These are phyloP conservation scores for Macrotrachela quadricornifera DNA, from an alignment of 1,140 invertebrate species.

Conservation along the genomic window DNA sequence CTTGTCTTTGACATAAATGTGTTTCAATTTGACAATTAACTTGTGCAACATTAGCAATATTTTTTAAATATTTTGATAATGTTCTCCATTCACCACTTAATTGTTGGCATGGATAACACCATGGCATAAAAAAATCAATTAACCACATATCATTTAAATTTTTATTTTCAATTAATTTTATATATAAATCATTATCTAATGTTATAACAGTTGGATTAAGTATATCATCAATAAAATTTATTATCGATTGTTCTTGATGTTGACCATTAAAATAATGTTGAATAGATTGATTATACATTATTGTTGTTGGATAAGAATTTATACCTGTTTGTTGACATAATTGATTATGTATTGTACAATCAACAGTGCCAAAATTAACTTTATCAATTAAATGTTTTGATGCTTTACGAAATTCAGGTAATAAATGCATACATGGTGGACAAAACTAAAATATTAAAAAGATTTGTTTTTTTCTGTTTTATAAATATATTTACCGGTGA, in stretches of 20 bases:
- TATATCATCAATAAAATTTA: constrained; percentile 40
- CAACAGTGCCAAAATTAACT: constrained; percentile 42
- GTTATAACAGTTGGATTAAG: constrained; percentile 37
- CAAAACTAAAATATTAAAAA: constrained; percentile 37
- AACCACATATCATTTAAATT: constrained; percentile 35
- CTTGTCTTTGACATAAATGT: constrained; percentile 37
- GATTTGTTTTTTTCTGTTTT: neutral
- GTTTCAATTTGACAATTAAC: constrained; percentile 44
- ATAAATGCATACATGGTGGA: constrained; percentile 50
- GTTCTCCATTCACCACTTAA: constrained; percentile 40
- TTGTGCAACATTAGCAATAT: constrained; percentile 40
- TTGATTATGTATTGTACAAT: constrained; percentile 32
- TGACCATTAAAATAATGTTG: constrained; percentile 39
- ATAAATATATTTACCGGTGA: constrained; percentile 40
- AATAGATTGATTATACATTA: constrained; percentile 43
- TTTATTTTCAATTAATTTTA: constrained; percentile 34
- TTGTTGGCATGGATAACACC: constrained; percentile 46
- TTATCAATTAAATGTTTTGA: constrained; percentile 28
- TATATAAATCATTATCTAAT: constrained; percentile 37
- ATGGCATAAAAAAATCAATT: constrained; percentile 46
- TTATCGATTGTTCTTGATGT: constrained; percentile 38
- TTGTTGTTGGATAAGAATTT: constrained; percentile 48
- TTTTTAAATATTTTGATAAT: constrained; percentile 35
- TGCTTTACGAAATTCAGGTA: constrained; percentile 49
- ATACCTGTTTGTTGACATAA: constrained; percentile 41